Evolutionary conservation across 2,888 invertebrate species (phyloP).

Genomic region (Philaethria dido): DNA sequence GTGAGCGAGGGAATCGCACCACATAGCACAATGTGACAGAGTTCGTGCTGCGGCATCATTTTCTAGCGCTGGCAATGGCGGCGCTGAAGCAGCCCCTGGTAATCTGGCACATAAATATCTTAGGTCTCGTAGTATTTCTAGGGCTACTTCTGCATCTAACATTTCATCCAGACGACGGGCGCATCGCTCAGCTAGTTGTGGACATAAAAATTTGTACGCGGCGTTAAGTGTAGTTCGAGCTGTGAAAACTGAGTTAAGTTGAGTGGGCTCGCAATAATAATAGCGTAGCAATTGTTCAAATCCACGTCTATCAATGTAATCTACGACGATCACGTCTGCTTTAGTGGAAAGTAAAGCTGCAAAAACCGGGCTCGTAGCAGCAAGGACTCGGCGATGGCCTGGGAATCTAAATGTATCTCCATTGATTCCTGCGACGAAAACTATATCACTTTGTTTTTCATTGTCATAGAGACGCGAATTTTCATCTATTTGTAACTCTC

Average conservation of each 20-base stretch:
- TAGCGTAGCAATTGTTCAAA: constrained; percentile 87
- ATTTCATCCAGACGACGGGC: constrained; percentile 86
- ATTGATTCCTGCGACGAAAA: constrained; percentile 86
- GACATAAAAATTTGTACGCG: constrained; percentile 89
- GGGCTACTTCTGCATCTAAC: constrained; percentile 85
- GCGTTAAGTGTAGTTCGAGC: constrained; percentile 89
- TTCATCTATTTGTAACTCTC: constrained; percentile 56
- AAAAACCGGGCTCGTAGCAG: constrained; percentile 86
- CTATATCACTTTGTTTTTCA: constrained; percentile 84
- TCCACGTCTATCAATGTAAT: constrained; percentile 86
- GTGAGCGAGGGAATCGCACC: constrained; percentile 86
- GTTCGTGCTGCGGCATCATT: constrained; percentile 68
- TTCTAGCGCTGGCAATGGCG: constrained; percentile 72
- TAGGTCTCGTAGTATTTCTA: constrained; percentile 85
- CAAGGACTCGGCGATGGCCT: constrained; percentile 86
- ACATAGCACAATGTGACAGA: constrained; percentile 74
- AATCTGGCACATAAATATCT: constrained; percentile 74
- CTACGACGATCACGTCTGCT: constrained; percentile 77
- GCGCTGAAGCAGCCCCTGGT: constrained; percentile 77
- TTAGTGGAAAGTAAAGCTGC: constrained; percentile 80
- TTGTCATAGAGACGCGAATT: constrained; percentile 74
- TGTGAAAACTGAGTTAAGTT: constrained; percentile 85
- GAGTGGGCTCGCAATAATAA: constrained; percentile 85
- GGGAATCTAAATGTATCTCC: constrained; percentile 87
- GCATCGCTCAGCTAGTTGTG: constrained; percentile 87